phyloP scores from a whole-genome alignment of 2,888 invertebrate genomes.

The Yponomeuta evonymella region DNA sequence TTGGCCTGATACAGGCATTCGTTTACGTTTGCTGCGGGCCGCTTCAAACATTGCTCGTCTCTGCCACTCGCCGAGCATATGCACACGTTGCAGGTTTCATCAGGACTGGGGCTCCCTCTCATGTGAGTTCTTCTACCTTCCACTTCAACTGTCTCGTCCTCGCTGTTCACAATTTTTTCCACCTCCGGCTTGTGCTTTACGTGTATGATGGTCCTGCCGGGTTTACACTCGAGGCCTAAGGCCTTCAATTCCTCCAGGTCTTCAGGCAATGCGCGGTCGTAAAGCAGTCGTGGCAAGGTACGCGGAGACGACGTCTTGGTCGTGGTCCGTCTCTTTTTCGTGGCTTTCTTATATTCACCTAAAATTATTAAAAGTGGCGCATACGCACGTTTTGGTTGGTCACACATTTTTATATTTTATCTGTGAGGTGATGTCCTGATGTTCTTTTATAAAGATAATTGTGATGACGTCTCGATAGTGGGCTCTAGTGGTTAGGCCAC shows the following conservation, averaged over 20 bases:
- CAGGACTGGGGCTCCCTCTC: slow-evolving; percentile 32
- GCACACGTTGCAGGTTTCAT: slow-evolving; percentile 49
- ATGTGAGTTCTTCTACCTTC: slow-evolving; percentile 38
- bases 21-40: slow-evolving; percentile 53
- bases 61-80: slow-evolving; percentile 52
- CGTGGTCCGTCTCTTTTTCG: neutral
- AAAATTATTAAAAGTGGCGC: neutral
- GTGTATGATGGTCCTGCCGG: slow-evolving; percentile 52
- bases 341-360: neutral
- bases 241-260: slow-evolving; percentile 24
- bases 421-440: no score
- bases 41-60: slow-evolving; percentile 46
- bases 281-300: neutral
- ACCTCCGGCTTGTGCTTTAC: slow-evolving; percentile 23
- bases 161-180: neutral
- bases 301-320: neutral
- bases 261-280: neutral
- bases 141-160: neutral
- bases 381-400: neutral
- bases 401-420: no score
- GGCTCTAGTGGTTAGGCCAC: no score
- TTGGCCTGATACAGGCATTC: slow-evolving; percentile 45
- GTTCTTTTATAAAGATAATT: no score
- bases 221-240: slow-evolving; percentile 40
- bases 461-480: no score